A percentile compares a stretch with the other conserved stretches of the same genome.
Conservation (phyloP, 2,113 vertebrate species). For the Dipodomys spectabilis region DNA sequence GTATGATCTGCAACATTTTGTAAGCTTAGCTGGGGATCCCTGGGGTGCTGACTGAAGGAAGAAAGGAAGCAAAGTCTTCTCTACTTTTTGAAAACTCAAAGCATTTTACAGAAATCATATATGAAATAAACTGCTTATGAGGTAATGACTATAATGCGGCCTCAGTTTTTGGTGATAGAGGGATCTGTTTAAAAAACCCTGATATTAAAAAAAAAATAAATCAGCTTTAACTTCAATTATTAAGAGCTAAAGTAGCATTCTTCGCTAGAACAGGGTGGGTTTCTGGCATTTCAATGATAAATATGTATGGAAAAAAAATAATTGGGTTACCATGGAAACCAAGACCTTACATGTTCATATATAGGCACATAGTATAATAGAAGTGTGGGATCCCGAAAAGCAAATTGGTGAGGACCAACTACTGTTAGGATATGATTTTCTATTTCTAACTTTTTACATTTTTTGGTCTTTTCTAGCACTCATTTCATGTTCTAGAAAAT, state of each 20-base stretch:
- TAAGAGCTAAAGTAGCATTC: slow-evolving; percentile 83
- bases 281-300: slow-evolving; percentile 84
- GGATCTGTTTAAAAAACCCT: slow-evolving; percentile 81
- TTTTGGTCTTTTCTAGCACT: slow-evolving; percentile 43
- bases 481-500: slow-evolving; percentile 33
- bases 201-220: slow-evolving; percentile 83
- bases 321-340: slow-evolving; percentile 85
- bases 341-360: slow-evolving; percentile 59
- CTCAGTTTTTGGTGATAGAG: slow-evolving; percentile 76
- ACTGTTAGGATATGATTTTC: slow-evolving; percentile 52
- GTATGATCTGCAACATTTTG: slow-evolving; percentile 73
- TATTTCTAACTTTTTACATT: slow-evolving; percentile 27
- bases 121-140: slow-evolving; percentile 81
- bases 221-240: slow-evolving; percentile 85
- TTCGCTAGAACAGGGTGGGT: slow-evolving; percentile 76
- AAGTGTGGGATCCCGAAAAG: slow-evolving; percentile 80
- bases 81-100: slow-evolving; percentile 72
- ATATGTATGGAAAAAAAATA: slow-evolving; percentile 83
- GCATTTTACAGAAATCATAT: slow-evolving; percentile 79
- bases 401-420: slow-evolving; percentile 71
- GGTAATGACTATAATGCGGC: slow-evolving; percentile 69
- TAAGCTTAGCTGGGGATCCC: slow-evolving; percentile 75
- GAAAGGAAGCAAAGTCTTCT: slow-evolving; percentile 65
- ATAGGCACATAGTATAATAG: slow-evolving; percentile 73
- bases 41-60: slow-evolving; percentile 66